These are phyloP conservation scores for Polydrusus tereticollis DNA, from an alignment of 2,888 invertebrate species.

Conservation along the genomic window DNA sequence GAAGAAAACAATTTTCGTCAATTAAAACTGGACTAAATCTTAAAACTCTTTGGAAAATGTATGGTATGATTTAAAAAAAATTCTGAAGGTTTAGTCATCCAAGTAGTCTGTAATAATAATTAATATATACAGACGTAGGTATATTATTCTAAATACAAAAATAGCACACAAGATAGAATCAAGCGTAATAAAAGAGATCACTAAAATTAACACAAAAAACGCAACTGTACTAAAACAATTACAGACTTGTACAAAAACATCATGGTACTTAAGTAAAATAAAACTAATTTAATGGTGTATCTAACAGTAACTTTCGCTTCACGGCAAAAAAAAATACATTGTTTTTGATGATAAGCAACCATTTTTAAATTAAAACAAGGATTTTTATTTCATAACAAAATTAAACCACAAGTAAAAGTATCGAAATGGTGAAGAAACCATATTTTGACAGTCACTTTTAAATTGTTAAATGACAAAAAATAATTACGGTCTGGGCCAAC, in stretches of 20 bases:
- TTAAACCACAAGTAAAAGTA: conserved; percentile 29
- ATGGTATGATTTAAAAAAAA: too few species aligned
- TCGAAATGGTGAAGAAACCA: conserved; percentile 6
- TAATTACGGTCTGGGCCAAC: not conserved
- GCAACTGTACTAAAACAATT: not conserved
- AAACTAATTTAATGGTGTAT: conserved; percentile 1
- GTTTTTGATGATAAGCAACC: conserved; percentile 12
- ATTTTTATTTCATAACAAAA: conserved; percentile 16
- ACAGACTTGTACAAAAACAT: conserved; percentile 1
- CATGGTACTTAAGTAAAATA: not conserved
- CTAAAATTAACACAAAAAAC: conserved; percentile 22
- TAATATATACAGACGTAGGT: not conserved
- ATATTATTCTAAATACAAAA: not conserved
- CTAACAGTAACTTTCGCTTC: conserved; percentile 4
- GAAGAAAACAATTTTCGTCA: too few species aligned
- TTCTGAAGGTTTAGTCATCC: too few species aligned
- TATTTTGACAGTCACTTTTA: not conserved
- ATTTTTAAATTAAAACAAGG: conserved; percentile 15
- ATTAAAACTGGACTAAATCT: too few species aligned
- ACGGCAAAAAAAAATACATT: not conserved
- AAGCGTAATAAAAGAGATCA: conserved; percentile 29
- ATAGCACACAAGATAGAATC: conserved; percentile 12
- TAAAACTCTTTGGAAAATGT: too few species aligned
- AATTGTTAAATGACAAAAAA: not conserved
- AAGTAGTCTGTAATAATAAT: too few species aligned